These are phyloP conservation scores for Casuarius casuarius DNA, from an alignment of 2,113 vertebrate genomes.

Conservation along the genomic window DNA sequence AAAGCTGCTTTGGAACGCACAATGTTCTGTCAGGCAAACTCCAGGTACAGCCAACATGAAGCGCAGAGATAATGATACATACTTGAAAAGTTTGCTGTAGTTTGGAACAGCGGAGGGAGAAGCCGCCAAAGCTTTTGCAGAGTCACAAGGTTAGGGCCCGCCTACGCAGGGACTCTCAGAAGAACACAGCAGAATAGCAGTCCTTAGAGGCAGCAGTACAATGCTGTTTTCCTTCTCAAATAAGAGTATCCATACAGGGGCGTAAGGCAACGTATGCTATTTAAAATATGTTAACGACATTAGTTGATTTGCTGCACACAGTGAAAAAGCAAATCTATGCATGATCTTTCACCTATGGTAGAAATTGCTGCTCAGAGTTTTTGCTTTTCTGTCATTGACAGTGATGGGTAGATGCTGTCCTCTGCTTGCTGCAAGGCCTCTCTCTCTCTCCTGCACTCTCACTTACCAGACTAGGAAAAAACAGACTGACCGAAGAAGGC, in stretches of 20 bases:
- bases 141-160: background rate
- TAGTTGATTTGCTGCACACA: background rate
- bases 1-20: background rate
- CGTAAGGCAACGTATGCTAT: background rate
- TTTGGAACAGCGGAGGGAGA: background rate
- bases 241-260: background rate
- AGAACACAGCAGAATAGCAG: background rate
- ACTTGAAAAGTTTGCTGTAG: background rate
- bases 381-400: background rate
- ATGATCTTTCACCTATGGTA: background rate
- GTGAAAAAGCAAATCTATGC: background rate
- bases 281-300: background rate
- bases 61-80: background rate
- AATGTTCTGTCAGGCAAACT: background rate
- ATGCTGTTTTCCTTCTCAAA: background rate
- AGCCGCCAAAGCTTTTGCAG: background rate
- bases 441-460: background rate
- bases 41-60: background rate
- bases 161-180: background rate
- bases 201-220: background rate
- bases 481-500: background rate
- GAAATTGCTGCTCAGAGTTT: background rate
- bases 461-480: background rate
- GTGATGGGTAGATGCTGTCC: background rate
- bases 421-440: background rate